Evolutionary conservation across 1,140 invertebrate species (phyloP).

Genomic region (Drusus annulatus): DNA sequence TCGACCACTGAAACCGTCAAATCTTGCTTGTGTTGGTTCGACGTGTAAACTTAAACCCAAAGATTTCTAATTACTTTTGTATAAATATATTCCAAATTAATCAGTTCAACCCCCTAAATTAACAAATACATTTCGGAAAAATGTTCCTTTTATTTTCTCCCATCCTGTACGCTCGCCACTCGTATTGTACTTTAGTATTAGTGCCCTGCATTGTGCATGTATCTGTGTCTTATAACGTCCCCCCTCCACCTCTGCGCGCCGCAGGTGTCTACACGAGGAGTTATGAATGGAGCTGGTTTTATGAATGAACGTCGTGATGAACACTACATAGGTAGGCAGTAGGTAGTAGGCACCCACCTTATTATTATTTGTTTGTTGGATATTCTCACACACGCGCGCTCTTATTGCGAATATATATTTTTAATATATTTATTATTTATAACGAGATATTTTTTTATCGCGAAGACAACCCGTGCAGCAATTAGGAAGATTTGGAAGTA

Average conservation of each 20-base stretch:
- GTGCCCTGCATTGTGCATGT: constrained; percentile 12
- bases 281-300: constrained; percentile 52
- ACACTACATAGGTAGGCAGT: background rate
- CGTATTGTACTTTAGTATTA: background rate
- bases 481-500: no score
- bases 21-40: no score
- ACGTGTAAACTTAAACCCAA: no score
- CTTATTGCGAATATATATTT: background rate
- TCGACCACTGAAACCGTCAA: no score
- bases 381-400: background rate
- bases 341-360: background rate
- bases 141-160: background rate
- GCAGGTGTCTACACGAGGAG: constrained; percentile 14
- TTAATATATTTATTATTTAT: background rate
- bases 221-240: constrained; percentile 38
- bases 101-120: no score
- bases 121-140: no score
- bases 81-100: no score
- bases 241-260: background rate
- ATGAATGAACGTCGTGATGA: constrained; percentile 45
- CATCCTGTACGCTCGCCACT: background rate
- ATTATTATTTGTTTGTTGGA: constrained; percentile 1
- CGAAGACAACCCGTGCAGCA: no score
- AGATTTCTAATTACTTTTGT: no score
- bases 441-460: no score